phyloP scores from a whole-genome alignment of 2,797 vertebrate genomes.

The Enteromius mattozi region DNA sequence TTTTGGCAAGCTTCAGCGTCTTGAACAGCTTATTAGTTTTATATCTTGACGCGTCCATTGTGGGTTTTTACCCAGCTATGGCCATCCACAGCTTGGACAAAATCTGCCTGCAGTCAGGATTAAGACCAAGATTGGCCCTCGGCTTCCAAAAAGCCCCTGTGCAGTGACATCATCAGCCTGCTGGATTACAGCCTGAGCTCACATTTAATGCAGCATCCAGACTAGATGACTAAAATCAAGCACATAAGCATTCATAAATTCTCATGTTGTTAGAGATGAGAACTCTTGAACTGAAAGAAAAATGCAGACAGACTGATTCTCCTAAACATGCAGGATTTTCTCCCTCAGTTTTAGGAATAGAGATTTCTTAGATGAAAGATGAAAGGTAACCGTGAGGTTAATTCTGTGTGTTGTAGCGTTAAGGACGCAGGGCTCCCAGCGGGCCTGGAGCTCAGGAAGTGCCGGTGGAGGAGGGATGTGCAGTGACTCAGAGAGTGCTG shows the following conservation, averaged over 20 bases:
- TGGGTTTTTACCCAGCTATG: not conserved
- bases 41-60: not conserved
- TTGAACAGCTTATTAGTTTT: constrained; percentile 8
- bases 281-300: not conserved
- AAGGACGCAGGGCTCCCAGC: constrained; percentile 40
- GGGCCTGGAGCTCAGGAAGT: constrained; percentile 75
- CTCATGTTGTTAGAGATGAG: not conserved
- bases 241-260: not conserved
- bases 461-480: constrained; percentile 88
- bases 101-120: constrained; percentile 8
- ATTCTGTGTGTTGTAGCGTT: constrained; percentile 42
- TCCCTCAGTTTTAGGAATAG: not conserved
- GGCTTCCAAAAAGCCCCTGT: constrained; percentile 9
- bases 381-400: not conserved
- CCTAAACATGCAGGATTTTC: not conserved
- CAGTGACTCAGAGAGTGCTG: constrained; percentile 96
- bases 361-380: not conserved
- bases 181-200: constrained; percentile 16
- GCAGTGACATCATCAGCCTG: constrained; percentile 12
- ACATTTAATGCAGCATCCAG: not conserved
- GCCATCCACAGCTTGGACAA: not conserved
- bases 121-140: constrained; percentile 1
- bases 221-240: not conserved
- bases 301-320: not conserved
- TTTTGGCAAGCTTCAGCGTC: not conserved